These are phyloP conservation scores for Cremastinae sp. DNA, from an alignment of 2,888 invertebrate genomes.

Conservation along the genomic window DNA sequence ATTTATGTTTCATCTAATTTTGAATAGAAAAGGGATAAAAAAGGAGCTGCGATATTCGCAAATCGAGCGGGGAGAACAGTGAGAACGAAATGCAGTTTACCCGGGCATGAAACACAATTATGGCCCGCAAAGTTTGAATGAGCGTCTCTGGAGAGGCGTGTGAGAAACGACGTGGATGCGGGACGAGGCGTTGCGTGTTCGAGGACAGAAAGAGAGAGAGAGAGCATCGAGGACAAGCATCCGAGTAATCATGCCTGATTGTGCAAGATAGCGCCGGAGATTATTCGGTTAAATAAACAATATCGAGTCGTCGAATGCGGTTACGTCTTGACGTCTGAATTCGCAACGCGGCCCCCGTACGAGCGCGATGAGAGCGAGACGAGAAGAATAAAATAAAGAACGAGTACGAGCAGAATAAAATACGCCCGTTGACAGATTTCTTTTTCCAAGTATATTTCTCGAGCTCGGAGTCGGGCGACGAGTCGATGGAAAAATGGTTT, in stretches of 20 bases:
- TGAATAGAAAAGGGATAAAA: too few relatives aligned
- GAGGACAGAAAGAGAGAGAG: conserved; percentile 30
- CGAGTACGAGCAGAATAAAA: neutral
- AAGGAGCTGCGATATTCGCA: too few relatives aligned
- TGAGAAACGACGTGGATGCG: conserved; percentile 18
- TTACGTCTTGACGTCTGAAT: conserved; percentile 69
- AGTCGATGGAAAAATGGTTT: neutral
- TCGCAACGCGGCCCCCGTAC: conserved; percentile 56
- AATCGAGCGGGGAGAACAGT: too few relatives aligned
- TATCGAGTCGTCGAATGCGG: conserved; percentile 75
- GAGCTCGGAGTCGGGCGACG: neutral
- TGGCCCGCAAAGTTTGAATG: conserved; percentile 65
- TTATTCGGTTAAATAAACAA: conserved; percentile 80
- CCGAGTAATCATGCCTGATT: conserved; percentile 78
- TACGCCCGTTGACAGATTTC: neutral
- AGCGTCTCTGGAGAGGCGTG: conserved; percentile 56
- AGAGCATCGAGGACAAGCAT: conserved; percentile 11
- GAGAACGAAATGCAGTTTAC: too few relatives aligned
- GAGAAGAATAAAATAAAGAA: neutral
- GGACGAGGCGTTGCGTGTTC: neutral
- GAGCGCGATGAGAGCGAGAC: conserved; percentile 32
- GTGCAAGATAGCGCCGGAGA: conserved; percentile 74
- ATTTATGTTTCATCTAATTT: too few relatives aligned
- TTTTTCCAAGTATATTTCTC: neutral
- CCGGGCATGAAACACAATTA: too few relatives aligned